These are phyloP conservation scores for Copsychus sechellarum DNA, from an alignment of 2,113 vertebrate genomes.

Conservation along the genomic window DNA sequence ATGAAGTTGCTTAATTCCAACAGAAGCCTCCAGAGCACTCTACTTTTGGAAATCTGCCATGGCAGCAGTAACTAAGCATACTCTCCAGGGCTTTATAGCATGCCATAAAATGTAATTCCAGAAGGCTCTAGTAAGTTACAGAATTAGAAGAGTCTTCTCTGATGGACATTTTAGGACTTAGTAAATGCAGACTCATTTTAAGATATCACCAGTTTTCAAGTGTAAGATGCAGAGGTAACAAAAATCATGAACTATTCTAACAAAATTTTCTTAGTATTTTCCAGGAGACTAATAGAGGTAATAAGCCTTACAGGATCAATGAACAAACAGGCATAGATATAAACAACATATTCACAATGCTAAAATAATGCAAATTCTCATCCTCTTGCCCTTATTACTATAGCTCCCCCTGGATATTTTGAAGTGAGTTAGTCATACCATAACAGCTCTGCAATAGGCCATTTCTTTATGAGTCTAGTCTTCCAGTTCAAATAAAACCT, in stretches of 20 bases:
- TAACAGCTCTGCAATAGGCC: not conserved
- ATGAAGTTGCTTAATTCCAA: constrained; percentile 40
- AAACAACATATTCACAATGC: not conserved
- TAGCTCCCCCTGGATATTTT: not conserved
- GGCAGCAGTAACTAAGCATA: constrained; percentile 49
- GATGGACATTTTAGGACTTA: not conserved
- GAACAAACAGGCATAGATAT: not conserved
- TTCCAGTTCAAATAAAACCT: not conserved
- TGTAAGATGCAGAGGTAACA: not conserved
- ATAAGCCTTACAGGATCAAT: not conserved
- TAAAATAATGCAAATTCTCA: not conserved
- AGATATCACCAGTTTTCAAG: not conserved
- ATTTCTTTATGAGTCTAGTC: not conserved
- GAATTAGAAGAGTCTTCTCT: constrained; percentile 1
- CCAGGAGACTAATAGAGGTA: not conserved
- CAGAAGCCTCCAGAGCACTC: constrained; percentile 26
- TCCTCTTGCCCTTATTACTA: not conserved
- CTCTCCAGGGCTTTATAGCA: constrained; percentile 25
- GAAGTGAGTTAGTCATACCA: not conserved
- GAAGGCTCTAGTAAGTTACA: constrained; percentile 28
- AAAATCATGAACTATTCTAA: not conserved
- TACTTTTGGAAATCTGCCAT: constrained; percentile 40
- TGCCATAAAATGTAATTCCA: constrained; percentile 34
- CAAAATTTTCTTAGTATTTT: not conserved
- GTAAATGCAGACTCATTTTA: not conserved